A percentile compares a stretch with the other conserved stretches of the same genome.
Evolutionary conservation across 2,113 vertebrate genomes (phyloP).

Genomic region (Lampris incognitus): DNA sequence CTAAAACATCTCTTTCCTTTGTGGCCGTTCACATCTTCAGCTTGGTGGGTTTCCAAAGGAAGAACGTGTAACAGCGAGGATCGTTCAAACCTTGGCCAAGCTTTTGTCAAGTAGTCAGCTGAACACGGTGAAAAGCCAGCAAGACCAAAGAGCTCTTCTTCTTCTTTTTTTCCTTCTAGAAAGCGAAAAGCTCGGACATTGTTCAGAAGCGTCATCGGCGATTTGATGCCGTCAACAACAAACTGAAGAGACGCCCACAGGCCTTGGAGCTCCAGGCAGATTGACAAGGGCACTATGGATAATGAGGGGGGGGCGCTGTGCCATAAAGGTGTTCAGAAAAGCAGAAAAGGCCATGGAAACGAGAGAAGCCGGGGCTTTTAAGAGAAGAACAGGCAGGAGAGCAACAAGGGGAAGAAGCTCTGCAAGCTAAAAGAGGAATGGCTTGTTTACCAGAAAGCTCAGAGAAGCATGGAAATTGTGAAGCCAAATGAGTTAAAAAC

Average conservation of each 20-base stretch:
- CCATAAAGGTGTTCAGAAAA: conserved; percentile 55
- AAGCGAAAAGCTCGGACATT: conserved; percentile 23
- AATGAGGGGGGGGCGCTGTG: conserved; percentile 54
- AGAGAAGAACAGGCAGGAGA: conserved; percentile 30
- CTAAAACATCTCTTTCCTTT: conserved; percentile 7
- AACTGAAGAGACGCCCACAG: conserved; percentile 53
- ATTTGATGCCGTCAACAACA: conserved; percentile 70
- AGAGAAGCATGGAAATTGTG: conserved; percentile 8
- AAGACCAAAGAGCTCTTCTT: no score
- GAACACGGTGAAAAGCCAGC: neutral
- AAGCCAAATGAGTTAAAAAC: no score
- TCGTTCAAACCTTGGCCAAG: neutral
- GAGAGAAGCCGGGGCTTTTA: conserved; percentile 12
- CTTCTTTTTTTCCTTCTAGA: conserved; percentile 18
- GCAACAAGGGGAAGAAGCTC: conserved; percentile 6
- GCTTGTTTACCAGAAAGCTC: neutral
- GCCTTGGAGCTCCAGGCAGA: conserved; percentile 50
- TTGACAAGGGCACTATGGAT: conserved; percentile 36
- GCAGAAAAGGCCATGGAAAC: conserved; percentile 52
- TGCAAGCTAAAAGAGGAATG: conserved; percentile 38
- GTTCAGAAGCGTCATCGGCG: conserved; percentile 17
- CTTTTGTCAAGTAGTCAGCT: conserved; percentile 46
- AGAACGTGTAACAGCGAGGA: neutral
- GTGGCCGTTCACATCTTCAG: conserved; percentile 1
- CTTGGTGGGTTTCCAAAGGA: conserved; percentile 29